Percentiles rank a stretch among this genome's conserved stretches.
phyloP scores from a whole-genome alignment of 2,113 vertebrate species.

The Grantiella picta region DNA sequence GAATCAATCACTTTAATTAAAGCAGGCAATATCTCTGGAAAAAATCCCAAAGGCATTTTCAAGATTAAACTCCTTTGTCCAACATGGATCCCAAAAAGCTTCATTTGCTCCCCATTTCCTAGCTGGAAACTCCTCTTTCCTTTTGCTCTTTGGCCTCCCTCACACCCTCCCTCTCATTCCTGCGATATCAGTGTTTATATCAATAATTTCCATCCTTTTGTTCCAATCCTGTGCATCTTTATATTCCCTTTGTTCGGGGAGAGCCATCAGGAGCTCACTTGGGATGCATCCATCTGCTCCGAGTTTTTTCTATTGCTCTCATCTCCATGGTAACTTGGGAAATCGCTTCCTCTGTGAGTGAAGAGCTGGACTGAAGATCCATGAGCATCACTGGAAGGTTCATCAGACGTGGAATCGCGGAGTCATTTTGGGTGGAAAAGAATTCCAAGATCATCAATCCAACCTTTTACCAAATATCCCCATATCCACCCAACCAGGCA shows the following conservation, averaged over 20 bases:
- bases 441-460: not conserved
- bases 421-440: not conserved
- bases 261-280: not conserved
- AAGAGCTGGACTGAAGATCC: not conserved
- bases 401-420: not conserved
- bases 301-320: not conserved
- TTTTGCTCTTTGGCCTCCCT: not conserved
- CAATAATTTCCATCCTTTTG: not conserved
- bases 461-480: not conserved
- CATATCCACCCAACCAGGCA: not conserved
- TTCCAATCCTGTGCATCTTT: not conserved
- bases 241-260: not conserved
- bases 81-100: not conserved
- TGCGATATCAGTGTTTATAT: not conserved
- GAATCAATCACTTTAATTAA: conserved; percentile 36
- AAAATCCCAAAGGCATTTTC: not conserved
- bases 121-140: not conserved
- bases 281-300: not conserved
- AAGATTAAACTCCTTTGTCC: not conserved
- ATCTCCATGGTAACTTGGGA: conserved; percentile 22
- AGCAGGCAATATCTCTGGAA: not conserved
- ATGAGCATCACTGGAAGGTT: accelerated
- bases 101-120: not conserved
- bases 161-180: not conserved
- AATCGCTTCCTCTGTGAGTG: accelerated